Evolutionary conservation across 64 coral and sea anemone genomes (phyloP), one percentile per base, ranked within the genome.

Genomic region (Stylophora pistillata): DNA sequence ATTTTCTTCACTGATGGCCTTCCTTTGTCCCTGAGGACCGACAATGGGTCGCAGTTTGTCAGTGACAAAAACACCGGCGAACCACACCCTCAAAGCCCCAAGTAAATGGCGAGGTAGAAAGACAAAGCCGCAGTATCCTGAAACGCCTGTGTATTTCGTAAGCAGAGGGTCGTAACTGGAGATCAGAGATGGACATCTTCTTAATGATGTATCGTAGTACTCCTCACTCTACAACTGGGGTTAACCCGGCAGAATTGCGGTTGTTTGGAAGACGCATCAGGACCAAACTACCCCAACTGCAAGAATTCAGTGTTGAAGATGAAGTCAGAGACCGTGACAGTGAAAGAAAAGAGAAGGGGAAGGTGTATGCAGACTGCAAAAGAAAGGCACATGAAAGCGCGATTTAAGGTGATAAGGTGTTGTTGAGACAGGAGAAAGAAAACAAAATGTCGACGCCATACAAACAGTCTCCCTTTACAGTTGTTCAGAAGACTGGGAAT

Each of bases 1-100:
- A 66, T 77, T 53, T 86, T 86, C 71, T 58, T 86, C n/a, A 92
- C 74, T 60, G 73, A 71, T 93, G 91, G 86, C 7, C 86, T 93
- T 61, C 86, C 86, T 34, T 58, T 34, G 29, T 84, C 81, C 29
- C 20, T 88, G n/a, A 88, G 60, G 53, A 88, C 55, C 5, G 76
- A 88, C 21, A 93, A 88, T 88, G 85, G 91, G 20, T 66, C 89
- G 3, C 79, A 91, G 58, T 85, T 85, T 85, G 10, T 85, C 41
- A 76, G 28, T 63, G 79, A 85, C 14, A 11, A 74, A 13, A 80
- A 65, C 90, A 87, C 28, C 20, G 83, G 21, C 28, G 21, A 78
- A 81, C 60, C 47, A 92, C 90, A 18, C 84, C 84, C 52, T 86
- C 59, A 74, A 62, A 72, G 72, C 66, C 86, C 17, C 86, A 88